Percentiles rank a stretch among this genome's conserved stretches.
phyloP scores from a whole-genome alignment of 1,140 invertebrate genomes.

The Ceratoteleas bidentatus region DNA sequence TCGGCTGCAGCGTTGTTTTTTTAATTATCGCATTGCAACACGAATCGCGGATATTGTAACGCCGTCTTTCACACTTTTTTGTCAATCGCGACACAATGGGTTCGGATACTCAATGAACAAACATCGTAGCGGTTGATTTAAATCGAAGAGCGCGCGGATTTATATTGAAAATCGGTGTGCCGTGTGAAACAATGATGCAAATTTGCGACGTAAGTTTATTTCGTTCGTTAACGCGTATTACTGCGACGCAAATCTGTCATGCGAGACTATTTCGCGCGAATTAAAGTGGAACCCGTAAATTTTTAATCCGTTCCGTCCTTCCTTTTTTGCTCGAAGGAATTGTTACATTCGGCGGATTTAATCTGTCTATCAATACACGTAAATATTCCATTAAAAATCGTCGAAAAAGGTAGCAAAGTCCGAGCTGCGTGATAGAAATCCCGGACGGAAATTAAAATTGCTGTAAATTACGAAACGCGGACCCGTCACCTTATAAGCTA shows the following conservation, averaged over 20 bases:
- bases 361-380: slow-evolving; percentile 2
- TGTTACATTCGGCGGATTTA: slow-evolving; percentile 23
- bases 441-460: too few species aligned
- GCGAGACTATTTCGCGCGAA: slow-evolving; percentile 42
- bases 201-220: slow-evolving; percentile 57
- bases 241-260: slow-evolving; percentile 38
- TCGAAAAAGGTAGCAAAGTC: slow-evolving; percentile 3
- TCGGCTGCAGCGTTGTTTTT: slow-evolving; percentile 7
- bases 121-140: slow-evolving; percentile 23
- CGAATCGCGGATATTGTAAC: slow-evolving; percentile 37
- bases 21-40: slow-evolving; percentile 37
- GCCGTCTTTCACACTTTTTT: slow-evolving; percentile 49
- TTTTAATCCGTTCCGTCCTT: slow-evolving; percentile 48
- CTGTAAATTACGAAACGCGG: too few species aligned
- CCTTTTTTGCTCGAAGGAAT: slow-evolving; percentile 31
- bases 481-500: too few species aligned
- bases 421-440: not conserved
- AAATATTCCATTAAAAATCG: slow-evolving; percentile 25
- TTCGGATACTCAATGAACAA: slow-evolving; percentile 34
- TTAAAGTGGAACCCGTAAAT: slow-evolving; percentile 47
- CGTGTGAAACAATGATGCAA: slow-evolving; percentile 46
- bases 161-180: slow-evolving; percentile 28
- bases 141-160: slow-evolving; percentile 24
- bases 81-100: slow-evolving; percentile 36
- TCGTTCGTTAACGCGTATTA: slow-evolving; percentile 30